Base-by-base conservation (phyloP, 2,113 vertebrate genomes). In the Tetrao urogallus region DNA sequence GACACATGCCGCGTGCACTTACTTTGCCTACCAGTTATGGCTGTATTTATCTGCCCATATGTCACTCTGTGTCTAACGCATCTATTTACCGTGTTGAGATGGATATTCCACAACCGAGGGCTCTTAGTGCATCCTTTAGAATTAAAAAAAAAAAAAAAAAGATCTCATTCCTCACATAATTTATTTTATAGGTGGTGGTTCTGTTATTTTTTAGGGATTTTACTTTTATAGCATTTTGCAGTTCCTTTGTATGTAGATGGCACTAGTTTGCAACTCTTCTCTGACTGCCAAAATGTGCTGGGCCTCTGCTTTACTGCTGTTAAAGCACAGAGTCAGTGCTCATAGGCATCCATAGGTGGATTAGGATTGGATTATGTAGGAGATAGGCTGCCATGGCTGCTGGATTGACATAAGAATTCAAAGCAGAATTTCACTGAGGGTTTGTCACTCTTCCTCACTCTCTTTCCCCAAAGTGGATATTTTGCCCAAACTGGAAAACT, bases 31-130 rank as follows among this genome's bases (percentile, higher is more conserved):
- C 83, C 84, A 84, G 96, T 96, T 86, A 93, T 90, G 83, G 82
- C 77, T 95, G 94, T 92, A 89, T 91, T 97, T 94, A 92, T 93
- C 94, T 93, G 85, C 89, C 97, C 82, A 79, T 91, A 92, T 90
- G 89, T 95, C 94, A 95, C 57, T 84, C 89, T 91, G 61, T 93
- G 52, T 92, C 82, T 92, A 89, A 96, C 50, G 60, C 84, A 88
- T 90, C 94, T 70, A 50, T 92, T 93, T 93, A 86, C 75, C 73
- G 93, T 6, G 25, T 91, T 90, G 93, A 94, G 90, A 94, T 95
- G 92, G 94, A 93, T 95, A 94, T 96, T 95, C 92, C 92, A 87
- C 89, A 86, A 88, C 63, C 77, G 82, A 96, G 81, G 90, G 87
- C 82, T 97, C 93, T 92, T 94, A 92, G 82, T 89, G 89, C 87